A percentile compares a stretch with the other conserved stretches of the same genome.
These are phyloP conservation scores for Athene cunicularia DNA, from an alignment of 2,113 vertebrate species.

Conservation along the genomic window DNA sequence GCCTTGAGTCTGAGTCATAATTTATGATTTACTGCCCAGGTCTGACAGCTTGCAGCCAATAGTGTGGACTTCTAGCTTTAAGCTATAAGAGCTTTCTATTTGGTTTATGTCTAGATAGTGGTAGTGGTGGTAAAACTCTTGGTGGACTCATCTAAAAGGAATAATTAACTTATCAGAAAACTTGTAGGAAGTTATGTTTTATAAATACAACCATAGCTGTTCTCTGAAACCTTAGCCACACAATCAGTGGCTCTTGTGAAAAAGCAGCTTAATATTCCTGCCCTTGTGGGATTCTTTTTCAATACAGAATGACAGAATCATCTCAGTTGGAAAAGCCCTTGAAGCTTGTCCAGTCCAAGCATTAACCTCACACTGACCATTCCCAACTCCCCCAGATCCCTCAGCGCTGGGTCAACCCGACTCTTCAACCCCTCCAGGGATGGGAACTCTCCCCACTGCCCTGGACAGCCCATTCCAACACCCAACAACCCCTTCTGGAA, in stretches of 20 bases:
- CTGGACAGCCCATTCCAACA: too few relatives aligned
- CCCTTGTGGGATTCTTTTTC: neutral
- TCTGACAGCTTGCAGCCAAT: neutral
- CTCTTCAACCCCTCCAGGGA: too few relatives aligned
- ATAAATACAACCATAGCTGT: neutral
- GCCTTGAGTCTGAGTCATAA: neutral
- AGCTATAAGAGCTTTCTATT: neutral
- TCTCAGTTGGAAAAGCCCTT: too few relatives aligned
- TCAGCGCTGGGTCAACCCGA: too few relatives aligned
- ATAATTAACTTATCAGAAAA: neutral
- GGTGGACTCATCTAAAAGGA: neutral
- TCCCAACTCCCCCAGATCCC: too few relatives aligned
- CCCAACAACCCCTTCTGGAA: too few relatives aligned
- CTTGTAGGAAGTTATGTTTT: neutral
- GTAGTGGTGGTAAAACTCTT: neutral
- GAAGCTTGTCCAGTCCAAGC: too few relatives aligned
- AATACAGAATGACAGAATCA: too few relatives aligned
- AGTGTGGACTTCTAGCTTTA: neutral
- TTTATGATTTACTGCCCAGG: neutral
- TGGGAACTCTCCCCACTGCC: too few relatives aligned
- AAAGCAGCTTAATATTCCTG: neutral
- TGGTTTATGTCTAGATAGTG: neutral
- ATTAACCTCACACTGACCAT: too few relatives aligned
- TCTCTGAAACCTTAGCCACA: neutral
- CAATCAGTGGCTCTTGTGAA: neutral